Evolutionary conservation across 2,888 invertebrate genomes (phyloP).

Genomic region (Dermolepida albohirtum): DNA sequence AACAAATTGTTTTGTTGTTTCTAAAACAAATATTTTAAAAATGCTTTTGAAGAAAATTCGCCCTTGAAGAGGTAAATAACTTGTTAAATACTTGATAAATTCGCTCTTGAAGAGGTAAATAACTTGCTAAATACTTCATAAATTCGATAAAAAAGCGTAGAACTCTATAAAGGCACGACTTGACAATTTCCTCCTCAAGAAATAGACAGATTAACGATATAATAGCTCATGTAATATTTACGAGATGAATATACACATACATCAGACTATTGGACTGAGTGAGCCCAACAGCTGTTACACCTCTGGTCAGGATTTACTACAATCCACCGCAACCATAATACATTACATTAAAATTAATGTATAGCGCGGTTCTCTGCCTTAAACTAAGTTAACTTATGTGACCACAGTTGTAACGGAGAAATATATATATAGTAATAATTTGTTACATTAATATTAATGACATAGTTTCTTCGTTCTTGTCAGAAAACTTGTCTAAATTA

Average conservation of each 20-base stretch:
- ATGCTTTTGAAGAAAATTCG: too few species aligned
- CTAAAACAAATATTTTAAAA: too few species aligned
- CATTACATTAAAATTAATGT: slow-evolving; percentile 29
- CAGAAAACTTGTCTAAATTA: slow-evolving; percentile 16
- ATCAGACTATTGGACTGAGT: neutral
- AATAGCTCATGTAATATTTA: neutral
- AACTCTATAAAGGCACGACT: too few species aligned
- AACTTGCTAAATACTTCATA: too few species aligned
- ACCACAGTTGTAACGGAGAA: slow-evolving; percentile 15
- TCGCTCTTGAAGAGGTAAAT: too few species aligned
- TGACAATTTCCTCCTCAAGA: too few species aligned
- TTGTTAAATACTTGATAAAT: too few species aligned
- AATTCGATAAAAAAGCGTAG: too few species aligned
- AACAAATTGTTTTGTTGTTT: too few species aligned
- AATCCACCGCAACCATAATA: slow-evolving; percentile 1
- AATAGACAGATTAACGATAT: too few species aligned
- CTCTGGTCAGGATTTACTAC: slow-evolving; percentile 14
- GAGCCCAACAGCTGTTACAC: slow-evolving; percentile 12
- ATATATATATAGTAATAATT: slow-evolving; percentile 13
- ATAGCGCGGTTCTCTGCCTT: neutral
- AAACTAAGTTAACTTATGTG: slow-evolving; percentile 8
- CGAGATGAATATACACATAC: neutral
- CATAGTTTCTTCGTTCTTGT: slow-evolving; percentile 2
- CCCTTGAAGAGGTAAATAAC: too few species aligned
- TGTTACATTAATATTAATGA: slow-evolving; percentile 8